These are phyloP conservation scores for Oppia nitens DNA, from an alignment of 1,140 invertebrate species.

Conservation along the genomic window DNA sequence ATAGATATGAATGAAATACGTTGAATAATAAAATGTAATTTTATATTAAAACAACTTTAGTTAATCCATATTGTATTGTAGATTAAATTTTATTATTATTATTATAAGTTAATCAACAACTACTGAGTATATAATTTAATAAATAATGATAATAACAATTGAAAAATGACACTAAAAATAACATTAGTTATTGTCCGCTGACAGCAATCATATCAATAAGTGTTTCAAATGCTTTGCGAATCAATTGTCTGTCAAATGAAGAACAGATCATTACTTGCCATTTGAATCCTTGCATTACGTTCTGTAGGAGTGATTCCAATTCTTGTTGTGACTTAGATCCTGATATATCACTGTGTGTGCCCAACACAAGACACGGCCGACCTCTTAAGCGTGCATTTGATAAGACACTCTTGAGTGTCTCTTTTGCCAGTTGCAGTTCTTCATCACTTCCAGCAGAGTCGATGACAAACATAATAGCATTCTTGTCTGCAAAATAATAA, in stretches of 20 bases:
- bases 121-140: not conserved
- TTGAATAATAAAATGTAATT: too few relatives aligned
- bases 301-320: conserved; percentile 7
- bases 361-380: conserved; percentile 21
- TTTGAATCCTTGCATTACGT: conserved; percentile 5
- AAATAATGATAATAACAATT: not conserved
- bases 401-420: conserved; percentile 17
- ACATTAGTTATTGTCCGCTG: not conserved
- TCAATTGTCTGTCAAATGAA: not conserved
- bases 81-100: too few relatives aligned
- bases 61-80: too few relatives aligned
- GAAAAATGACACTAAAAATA: not conserved
- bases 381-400: conserved; percentile 16
- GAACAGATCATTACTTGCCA: conserved; percentile 9
- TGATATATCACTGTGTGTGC: conserved; percentile 12
- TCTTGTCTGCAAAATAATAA: conserved; percentile 21
- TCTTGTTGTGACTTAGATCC: conserved; percentile 6
- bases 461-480: conserved; percentile 21
- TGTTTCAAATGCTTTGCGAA: conserved; percentile 5
- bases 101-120: too few relatives aligned
- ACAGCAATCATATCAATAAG: conserved; percentile 9
- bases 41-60: too few relatives aligned
- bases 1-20: too few relatives aligned
- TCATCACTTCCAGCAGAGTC: conserved; percentile 16
- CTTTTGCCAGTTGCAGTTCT: conserved; percentile 14